phyloP scores from a whole-genome alignment of 2,888 invertebrate genomes.

The Sisyra nigra region DNA sequence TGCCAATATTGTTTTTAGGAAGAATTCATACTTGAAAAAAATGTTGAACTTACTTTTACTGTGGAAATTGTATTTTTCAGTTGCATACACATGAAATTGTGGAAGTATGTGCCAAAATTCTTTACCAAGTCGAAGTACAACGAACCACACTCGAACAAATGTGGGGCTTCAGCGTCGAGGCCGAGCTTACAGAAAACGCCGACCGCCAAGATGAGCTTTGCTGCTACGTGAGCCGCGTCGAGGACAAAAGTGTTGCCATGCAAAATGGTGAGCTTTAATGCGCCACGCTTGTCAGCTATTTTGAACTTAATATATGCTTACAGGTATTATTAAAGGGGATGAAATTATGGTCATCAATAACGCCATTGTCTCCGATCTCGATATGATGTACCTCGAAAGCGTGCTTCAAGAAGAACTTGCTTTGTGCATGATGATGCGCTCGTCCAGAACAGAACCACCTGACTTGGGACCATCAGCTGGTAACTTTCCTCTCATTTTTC shows the following conservation, averaged over 20 bases:
- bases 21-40: too few species aligned
- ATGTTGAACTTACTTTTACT: neutral
- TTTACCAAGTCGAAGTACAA: constrained; percentile 90
- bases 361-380: constrained; percentile 92
- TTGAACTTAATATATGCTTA: constrained; percentile 16
- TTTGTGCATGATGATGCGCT: constrained; percentile 93
- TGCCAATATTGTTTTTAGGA: too few species aligned
- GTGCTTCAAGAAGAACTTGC: constrained; percentile 88
- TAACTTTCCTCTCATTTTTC: constrained; percentile 2
- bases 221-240: constrained; percentile 92
- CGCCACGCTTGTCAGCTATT: neutral
- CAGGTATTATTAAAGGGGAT: constrained; percentile 93
- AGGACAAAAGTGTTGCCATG: constrained; percentile 91
- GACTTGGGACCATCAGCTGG: constrained; percentile 33
- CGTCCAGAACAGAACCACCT: constrained; percentile 67
- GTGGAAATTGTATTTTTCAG: constrained; percentile 31
- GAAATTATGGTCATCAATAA: constrained; percentile 99
- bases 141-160: constrained; percentile 82
- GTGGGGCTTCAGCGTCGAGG: constrained; percentile 98
- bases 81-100: constrained; percentile 86
- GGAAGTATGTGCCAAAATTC: constrained; percentile 91
- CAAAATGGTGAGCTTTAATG: constrained; percentile 62
- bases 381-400: constrained; percentile 98
- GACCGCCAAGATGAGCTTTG: constrained; percentile 93
- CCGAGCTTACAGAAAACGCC: constrained; percentile 89